Base-by-base conservation (phyloP, 1,140 invertebrate genomes). In the Drosophila obscura region DNA sequence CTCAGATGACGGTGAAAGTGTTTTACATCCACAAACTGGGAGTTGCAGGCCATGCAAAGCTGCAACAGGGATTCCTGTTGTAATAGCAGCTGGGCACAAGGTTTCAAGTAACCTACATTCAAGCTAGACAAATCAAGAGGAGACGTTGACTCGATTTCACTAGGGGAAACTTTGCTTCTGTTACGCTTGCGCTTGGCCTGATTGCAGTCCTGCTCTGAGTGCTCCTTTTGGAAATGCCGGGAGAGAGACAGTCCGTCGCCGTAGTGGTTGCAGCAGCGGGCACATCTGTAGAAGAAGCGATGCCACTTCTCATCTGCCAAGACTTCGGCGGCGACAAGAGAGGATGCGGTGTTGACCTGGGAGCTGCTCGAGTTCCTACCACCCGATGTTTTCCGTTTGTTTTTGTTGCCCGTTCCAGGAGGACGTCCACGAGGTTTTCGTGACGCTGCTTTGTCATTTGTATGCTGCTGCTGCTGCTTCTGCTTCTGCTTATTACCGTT, bases 281-380 rank as follows among this genome's bases (percentile, higher is more conserved):
- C 57, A 44, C 90, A 91, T 51, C 64, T 91, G 63, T 84, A 88
- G 39, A 91, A 62, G 28, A 89, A 68, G 45, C 76, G 24, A 49
- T 76, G 73, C 5, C 67, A 46, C 62, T 88, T 88, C 31, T 83
- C 83, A 45, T 88, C 76, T 8, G 68, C 83, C 24, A 88, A 49
- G 43, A 88, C 80, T 49, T 87, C 53, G 4, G 79, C 83, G 39
- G 71, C 55, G 16, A 79, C 63, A 28, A 73, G 8, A 3, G 82
- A 56, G 6, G 53, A 48, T 11, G 51, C 57, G 19, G 46, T 46
- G 13, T 64, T 61, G 13, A 44, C 55, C 41, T 24, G 31, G 44
- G 77, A 77, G 13, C 66, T 64, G 11, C 35, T 39, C 35, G 35
- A 39, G 31, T 9, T 35, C 9, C 31, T 35, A 9, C 8, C 9